Evolutionary conservation across 1,140 invertebrate species (phyloP).

Genomic region (Proctacanthus coquilletti): DNA sequence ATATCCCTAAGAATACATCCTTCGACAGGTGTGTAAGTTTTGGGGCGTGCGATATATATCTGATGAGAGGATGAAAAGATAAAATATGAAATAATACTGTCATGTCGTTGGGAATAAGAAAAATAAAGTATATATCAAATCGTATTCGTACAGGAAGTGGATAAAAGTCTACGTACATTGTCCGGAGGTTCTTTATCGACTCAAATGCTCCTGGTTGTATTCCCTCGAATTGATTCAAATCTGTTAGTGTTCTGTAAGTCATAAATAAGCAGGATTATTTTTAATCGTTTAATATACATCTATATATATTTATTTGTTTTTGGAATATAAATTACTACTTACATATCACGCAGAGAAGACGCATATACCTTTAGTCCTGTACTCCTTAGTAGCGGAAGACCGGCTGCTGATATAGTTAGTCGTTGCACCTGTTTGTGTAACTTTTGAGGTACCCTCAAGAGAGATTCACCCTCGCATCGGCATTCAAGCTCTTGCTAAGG

Average conservation of each 20-base stretch:
- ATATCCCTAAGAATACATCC: slow-evolving; percentile 31
- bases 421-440: slow-evolving; percentile 18
- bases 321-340: slow-evolving; percentile 8
- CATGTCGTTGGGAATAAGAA: slow-evolving; percentile 8
- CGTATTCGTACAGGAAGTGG: not conserved
- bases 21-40: slow-evolving; percentile 32
- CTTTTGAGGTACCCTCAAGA: slow-evolving; percentile 23
- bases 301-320: not conserved
- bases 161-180: slow-evolving; percentile 29
- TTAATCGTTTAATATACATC: not conserved
- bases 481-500: slow-evolving; percentile 23
- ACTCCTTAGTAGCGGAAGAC: slow-evolving; percentile 17
- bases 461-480: slow-evolving; percentile 19
- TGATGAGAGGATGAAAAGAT: too few relatives aligned
- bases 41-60: slow-evolving; percentile 36
- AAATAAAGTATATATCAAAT: slow-evolving; percentile 5
- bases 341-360: slow-evolving; percentile 21
- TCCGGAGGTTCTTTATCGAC: slow-evolving; percentile 29
- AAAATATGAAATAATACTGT: too few relatives aligned
- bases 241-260: slow-evolving; percentile 27
- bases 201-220: slow-evolving; percentile 33
- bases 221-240: slow-evolving; percentile 28
- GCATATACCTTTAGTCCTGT: slow-evolving; percentile 24
- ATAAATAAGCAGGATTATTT: slow-evolving; percentile 1
- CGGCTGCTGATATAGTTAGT: slow-evolving; percentile 24